Percentiles rank a stretch among this genome's conserved stretches.
Conservation (phyloP, 1,140 invertebrate genomes). For the Callitettix versicolor region DNA sequence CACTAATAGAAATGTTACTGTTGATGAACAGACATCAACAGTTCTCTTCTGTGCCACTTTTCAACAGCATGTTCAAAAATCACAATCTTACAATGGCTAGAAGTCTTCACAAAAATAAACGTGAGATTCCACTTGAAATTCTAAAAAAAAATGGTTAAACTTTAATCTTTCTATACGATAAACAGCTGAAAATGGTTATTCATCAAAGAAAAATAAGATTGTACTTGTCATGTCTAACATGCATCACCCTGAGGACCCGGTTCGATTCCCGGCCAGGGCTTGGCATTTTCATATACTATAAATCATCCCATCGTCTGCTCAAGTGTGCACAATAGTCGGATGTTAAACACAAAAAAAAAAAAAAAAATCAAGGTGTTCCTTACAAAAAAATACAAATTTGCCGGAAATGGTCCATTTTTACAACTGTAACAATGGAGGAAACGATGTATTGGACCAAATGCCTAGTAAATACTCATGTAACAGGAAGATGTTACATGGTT, state of each 20-base stretch:
- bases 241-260: too few relatives aligned
- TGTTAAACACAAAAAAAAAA: too few relatives aligned
- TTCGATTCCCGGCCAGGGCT: too few relatives aligned
- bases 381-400: slow-evolving; percentile 24
- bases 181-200: slow-evolving; percentile 29
- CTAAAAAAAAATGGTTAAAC: slow-evolving; percentile 14
- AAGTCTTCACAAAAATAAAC: slow-evolving; percentile 22
- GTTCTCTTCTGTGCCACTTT: slow-evolving; percentile 20
- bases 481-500: too few relatives aligned
- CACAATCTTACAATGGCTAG: slow-evolving; percentile 19
- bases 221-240: slow-evolving; percentile 26
- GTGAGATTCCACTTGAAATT: slow-evolving; percentile 9
- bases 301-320: too few relatives aligned
- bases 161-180: slow-evolving; percentile 26
- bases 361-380: slow-evolving; percentile 9
- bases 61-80: slow-evolving; percentile 13
- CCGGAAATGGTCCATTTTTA: slow-evolving; percentile 35
- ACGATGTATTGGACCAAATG: slow-evolving; percentile 32
- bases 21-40: too few relatives aligned
- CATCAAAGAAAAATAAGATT: slow-evolving; percentile 27
- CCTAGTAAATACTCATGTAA: too few relatives aligned
- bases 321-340: too few relatives aligned
- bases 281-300: too few relatives aligned
- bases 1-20: slow-evolving; percentile 20
- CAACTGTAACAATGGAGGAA: slow-evolving; percentile 36